phyloP scores from a whole-genome alignment of 2,113 vertebrate genomes.

The Nothobranchius kuhntae region DNA sequence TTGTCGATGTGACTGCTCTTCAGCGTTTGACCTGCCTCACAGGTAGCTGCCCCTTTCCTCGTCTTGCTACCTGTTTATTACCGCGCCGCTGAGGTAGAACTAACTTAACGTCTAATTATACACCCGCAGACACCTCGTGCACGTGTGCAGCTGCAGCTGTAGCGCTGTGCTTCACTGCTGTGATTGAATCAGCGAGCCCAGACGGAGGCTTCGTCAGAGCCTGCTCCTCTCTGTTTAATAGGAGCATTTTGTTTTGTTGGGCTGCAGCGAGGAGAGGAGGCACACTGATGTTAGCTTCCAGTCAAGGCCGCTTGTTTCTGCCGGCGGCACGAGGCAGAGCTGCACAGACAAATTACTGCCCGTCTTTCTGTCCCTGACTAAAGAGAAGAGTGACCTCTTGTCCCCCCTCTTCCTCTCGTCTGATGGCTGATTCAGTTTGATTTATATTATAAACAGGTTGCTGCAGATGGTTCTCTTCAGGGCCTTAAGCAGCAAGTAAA shows the following conservation, averaged over 20 bases:
- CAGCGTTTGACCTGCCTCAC: conserved; percentile 47
- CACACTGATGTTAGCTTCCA: conserved; percentile 35
- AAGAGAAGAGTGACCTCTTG: conserved; percentile 13
- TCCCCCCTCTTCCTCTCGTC: conserved; percentile 16
- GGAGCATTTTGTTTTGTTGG: conserved; percentile 53
- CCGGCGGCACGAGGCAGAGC: conserved; percentile 35
- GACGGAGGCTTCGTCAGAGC: conserved; percentile 45
- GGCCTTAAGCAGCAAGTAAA: background rate
- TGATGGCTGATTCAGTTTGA: conserved; percentile 1
- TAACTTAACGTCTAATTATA: conserved; percentile 42
- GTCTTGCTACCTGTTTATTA: conserved; percentile 36
- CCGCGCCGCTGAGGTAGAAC: conserved; percentile 4
- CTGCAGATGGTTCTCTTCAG: background rate
- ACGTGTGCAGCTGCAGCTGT: conserved; percentile 21
- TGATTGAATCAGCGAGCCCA: conserved; percentile 49
- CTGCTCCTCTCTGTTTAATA: conserved; percentile 25
- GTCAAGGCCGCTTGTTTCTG: conserved; percentile 47
- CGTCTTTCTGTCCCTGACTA: conserved; percentile 8
- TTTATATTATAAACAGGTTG: background rate
- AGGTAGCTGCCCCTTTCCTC: conserved; percentile 45
- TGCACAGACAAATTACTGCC: conserved; percentile 36
- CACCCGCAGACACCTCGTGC: background rate
- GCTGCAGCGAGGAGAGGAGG: conserved; percentile 7
- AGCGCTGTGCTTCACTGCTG: conserved; percentile 20
- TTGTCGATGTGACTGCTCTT: conserved; percentile 1